Evolutionary conservation across 2,888 invertebrate species (phyloP).

Genomic region (Sarcophaga caerulescens): DNA sequence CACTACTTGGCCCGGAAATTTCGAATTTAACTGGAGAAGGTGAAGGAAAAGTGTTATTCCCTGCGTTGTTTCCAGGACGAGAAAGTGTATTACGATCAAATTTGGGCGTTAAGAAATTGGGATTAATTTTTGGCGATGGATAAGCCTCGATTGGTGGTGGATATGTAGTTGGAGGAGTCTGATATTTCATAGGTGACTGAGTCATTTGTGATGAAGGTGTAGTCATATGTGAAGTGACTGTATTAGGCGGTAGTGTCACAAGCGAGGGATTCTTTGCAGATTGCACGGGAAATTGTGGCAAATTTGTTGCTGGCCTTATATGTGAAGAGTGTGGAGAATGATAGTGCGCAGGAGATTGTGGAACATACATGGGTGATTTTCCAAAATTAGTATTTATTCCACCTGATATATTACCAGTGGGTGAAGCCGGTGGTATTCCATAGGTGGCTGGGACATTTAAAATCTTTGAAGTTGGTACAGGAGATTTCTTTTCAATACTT

Average conservation of each 20-base stretch:
- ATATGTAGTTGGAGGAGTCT: slow-evolving; percentile 79
- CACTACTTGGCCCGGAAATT: slow-evolving; percentile 69
- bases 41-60: slow-evolving; percentile 73
- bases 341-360: slow-evolving; percentile 78
- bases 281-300: slow-evolving; percentile 71
- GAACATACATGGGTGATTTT: slow-evolving; percentile 76
- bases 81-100: slow-evolving; percentile 78
- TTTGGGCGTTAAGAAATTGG: slow-evolving; percentile 80
- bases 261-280: slow-evolving; percentile 67
- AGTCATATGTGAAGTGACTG: slow-evolving; percentile 57
- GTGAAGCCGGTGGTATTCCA: slow-evolving; percentile 72
- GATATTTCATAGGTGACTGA: slow-evolving; percentile 77
- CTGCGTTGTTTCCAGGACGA: slow-evolving; percentile 69
- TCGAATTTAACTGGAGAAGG: slow-evolving; percentile 76
- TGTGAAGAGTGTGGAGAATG: slow-evolving; percentile 75
- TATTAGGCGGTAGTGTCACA: slow-evolving; percentile 62
- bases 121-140: slow-evolving; percentile 81
- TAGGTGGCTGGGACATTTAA: slow-evolving; percentile 78
- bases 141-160: slow-evolving; percentile 80
- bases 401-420: slow-evolving; percentile 66
- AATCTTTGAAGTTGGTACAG: slow-evolving; percentile 77
- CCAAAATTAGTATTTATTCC: slow-evolving; percentile 70
- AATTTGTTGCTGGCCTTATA: slow-evolving; percentile 70
- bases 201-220: slow-evolving; percentile 66
- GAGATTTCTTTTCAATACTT: slow-evolving; percentile 77